Percentiles rank a stretch among this genome's conserved stretches.
phyloP scores from a whole-genome alignment of 2,113 vertebrate species.

The Pelodiscus sinensis region DNA sequence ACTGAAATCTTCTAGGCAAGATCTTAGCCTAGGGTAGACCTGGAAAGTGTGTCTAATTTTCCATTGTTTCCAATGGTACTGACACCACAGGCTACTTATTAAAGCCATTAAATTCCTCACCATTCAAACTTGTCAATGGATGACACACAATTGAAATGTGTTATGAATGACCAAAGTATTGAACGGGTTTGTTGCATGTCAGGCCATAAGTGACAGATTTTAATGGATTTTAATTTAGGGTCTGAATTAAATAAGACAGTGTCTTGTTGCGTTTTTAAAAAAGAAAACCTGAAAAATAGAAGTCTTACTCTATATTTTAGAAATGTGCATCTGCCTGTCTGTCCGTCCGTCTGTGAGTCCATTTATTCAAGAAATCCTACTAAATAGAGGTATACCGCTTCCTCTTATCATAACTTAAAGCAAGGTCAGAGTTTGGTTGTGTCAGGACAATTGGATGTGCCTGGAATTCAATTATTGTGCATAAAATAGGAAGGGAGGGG shows the following conservation, averaged over 20 bases:
- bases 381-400: too few relatives aligned
- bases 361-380: too few relatives aligned
- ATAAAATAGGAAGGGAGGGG: too few relatives aligned
- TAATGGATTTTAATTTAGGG: background rate
- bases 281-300: background rate
- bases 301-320: background rate
- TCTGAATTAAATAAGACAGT: background rate
- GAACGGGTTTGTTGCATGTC: accelerated
- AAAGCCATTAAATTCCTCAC: accelerated
- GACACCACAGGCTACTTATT: too few relatives aligned
- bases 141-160: background rate
- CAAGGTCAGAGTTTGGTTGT: too few relatives aligned
- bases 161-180: too few relatives aligned
- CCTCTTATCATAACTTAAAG: too few relatives aligned
- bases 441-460: too few relatives aligned
- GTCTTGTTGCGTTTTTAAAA: background rate
- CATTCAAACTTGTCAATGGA: accelerated
- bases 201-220: background rate
- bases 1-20: background rate
- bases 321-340: too few relatives aligned
- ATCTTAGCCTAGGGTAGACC: background rate
- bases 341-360: too few relatives aligned
- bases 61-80: background rate
- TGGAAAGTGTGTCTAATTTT: background rate
- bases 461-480: too few relatives aligned